phyloP scores from a whole-genome alignment of 2,113 vertebrate species.

The Microtus pennsylvanicus region DNA sequence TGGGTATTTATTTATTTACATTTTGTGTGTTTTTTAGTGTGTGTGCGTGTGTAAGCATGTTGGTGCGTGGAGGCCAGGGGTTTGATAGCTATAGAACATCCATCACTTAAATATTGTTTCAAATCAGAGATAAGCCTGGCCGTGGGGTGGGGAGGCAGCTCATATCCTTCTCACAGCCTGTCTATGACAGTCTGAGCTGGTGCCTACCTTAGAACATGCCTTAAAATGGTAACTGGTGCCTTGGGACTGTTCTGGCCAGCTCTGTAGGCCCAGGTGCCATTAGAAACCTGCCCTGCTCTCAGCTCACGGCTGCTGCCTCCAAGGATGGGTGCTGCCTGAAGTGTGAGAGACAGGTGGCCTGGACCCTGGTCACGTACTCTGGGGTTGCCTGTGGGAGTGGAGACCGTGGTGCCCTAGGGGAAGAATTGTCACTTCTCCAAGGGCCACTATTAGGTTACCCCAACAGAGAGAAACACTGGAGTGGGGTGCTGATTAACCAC shows the following conservation, averaged over 20 bases:
- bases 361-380: not conserved
- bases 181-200: not conserved
- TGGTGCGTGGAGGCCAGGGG: not conserved
- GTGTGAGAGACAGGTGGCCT: not conserved
- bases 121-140: not conserved
- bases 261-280: not conserved
- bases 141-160: not conserved
- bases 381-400: not conserved
- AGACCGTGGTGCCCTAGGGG: not conserved
- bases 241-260: not conserved
- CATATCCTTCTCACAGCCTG: not conserved
- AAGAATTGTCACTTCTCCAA: not conserved
- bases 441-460: too few species aligned
- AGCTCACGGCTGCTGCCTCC: not conserved
- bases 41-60: too few species aligned
- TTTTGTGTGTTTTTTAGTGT: not conserved
- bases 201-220: not conserved
- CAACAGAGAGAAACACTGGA: not conserved
- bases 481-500: not conserved
- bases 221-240: not conserved
- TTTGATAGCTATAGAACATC: not conserved
- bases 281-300: not conserved
- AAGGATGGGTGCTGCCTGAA: not conserved
- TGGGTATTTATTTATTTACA: not conserved
- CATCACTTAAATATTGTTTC: slow-evolving; percentile 27